Percentiles rank a stretch among this genome's conserved stretches.
phyloP scores from a whole-genome alignment of 2,888 invertebrate genomes.

The Cremastinae sp. region DNA sequence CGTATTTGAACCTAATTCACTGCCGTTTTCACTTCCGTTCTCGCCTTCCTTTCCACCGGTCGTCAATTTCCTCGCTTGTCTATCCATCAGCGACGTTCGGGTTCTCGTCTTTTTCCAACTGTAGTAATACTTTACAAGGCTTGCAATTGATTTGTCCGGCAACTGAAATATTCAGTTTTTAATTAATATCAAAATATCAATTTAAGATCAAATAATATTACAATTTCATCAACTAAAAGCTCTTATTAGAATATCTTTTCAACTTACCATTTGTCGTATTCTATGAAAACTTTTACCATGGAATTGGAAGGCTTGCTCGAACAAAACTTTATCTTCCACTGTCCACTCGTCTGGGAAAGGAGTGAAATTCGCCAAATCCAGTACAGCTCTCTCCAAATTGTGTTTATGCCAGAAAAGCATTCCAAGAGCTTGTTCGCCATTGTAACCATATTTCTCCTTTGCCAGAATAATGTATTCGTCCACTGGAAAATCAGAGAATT shows the following conservation, averaged over 20 bases:
- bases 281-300: constrained; percentile 99
- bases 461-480: constrained; percentile 96
- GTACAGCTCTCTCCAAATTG: constrained; percentile 93
- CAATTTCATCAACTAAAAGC: too few species aligned
- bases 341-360: constrained; percentile 99
- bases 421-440: constrained; percentile 97
- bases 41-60: constrained; percentile 86
- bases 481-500: constrained; percentile 83
- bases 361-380: constrained; percentile 97
- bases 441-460: constrained; percentile 98
- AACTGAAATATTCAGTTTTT: constrained; percentile 83
- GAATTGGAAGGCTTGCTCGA: constrained; percentile 98
- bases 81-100: constrained; percentile 96
- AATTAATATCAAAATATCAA: not conserved
- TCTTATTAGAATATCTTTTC: not conserved
- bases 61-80: constrained; percentile 87
- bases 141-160: constrained; percentile 97
- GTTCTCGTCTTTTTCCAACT: constrained; percentile 98
- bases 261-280: constrained; percentile 95
- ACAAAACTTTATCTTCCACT: constrained; percentile 97
- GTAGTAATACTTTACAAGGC: constrained; percentile 98
- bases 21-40: constrained; percentile 89
- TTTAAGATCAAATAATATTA: too few species aligned
- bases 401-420: constrained; percentile 99
- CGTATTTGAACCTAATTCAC: constrained; percentile 91